phyloP scores from a whole-genome alignment of 1,140 invertebrate genomes.

The Nebria ingens region DNA sequence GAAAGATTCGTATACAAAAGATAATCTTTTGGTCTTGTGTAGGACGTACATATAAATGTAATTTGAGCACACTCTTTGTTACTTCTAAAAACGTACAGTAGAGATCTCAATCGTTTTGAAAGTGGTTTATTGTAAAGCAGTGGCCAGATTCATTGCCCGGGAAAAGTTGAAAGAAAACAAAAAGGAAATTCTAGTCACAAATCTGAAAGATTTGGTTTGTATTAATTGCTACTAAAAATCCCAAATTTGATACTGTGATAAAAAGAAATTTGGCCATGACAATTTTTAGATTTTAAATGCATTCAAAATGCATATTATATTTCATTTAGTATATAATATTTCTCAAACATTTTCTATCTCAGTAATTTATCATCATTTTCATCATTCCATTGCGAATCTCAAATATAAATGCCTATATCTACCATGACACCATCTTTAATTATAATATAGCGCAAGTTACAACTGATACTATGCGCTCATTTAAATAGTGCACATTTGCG shows the following conservation, averaged over 20 bases:
- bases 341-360: too few relatives aligned
- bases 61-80: too few relatives aligned
- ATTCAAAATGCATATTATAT: background rate
- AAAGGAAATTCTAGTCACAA: background rate
- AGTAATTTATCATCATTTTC: background rate
- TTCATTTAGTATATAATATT: background rate
- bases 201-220: background rate
- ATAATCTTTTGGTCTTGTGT: too few relatives aligned
- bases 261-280: slow-evolving; percentile 1
- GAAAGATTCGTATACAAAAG: too few relatives aligned
- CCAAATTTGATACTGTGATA: slow-evolving; percentile 8
- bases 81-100: too few relatives aligned
- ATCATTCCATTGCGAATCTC: background rate
- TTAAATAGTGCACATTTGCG: background rate
- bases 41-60: too few relatives aligned
- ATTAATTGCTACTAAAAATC: too few relatives aligned
- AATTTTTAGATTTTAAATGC: background rate
- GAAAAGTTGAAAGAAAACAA: too few relatives aligned
- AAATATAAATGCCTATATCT: background rate
- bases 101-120: too few relatives aligned
- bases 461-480: too few relatives aligned
- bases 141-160: too few relatives aligned
- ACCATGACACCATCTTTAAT: background rate
- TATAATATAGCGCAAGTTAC: background rate
- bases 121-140: too few relatives aligned